Evolutionary conservation across 2,888 invertebrate genomes (phyloP), one percentile per base, ranked within the genome.

Genomic region (Magallana nippona): DNA sequence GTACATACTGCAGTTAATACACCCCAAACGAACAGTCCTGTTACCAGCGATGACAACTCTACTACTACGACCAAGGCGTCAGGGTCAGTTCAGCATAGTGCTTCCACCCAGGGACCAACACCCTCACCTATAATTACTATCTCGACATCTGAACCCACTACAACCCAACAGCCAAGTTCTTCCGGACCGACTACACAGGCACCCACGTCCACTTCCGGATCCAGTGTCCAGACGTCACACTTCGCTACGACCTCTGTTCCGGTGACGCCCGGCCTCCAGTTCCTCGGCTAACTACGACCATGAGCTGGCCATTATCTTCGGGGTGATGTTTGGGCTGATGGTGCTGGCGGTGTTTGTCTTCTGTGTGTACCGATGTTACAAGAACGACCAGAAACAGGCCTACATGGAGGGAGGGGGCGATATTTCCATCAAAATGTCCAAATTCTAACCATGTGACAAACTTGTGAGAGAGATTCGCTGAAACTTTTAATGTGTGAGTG

Each of bases 241-340:
- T 19, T 10, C n/a, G 17, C 19, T 13, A 71, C 82, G 8, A 71
- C 82, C 15, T 19, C 44, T 44, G 71, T 27, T 22, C n/a, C 55
- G 15, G 82, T 55, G 5, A 71, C 27, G 2, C 44, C 63, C 3
- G 63, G 63, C 55, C 8, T 13, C 17, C 5, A 55, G 32, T 55
- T 13, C 27, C 0, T 60, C 60, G 44, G 10, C 17, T 13, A 82
- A 82, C 63, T 84, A 84, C 56, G 84, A 84, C 60, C 79, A 80
- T 22, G 84, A 84, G 77, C 78, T 84, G 1, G 84, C 77, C 13
- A 84, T 84, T 10, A 84, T 84, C 15, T 84, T 84, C 15, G 84
- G 84, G 22, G 78, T 80, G 15, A 84, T 84, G 84, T 58, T 82
- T 17, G 84, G 84, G 55, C 80, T 84, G 27, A 84, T 84, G 84